Percentiles rank a stretch among this genome's conserved stretches.
These are phyloP conservation scores for Drosophila engyochracea DNA, from an alignment of 2,888 invertebrate genomes.

Conservation along the genomic window DNA sequence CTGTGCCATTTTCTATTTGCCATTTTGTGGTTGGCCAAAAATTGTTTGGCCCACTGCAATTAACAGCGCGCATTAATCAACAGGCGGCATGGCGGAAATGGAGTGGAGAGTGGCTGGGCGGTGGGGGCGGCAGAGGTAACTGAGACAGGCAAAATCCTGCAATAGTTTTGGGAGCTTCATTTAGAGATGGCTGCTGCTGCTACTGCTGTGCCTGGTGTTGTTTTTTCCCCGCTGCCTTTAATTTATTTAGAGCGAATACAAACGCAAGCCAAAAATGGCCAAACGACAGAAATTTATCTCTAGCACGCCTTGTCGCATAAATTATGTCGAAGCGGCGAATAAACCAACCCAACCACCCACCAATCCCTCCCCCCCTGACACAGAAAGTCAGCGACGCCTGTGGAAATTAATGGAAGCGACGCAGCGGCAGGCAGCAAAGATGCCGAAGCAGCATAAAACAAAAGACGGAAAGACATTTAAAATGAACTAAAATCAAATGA, in stretches of 20 bases:
- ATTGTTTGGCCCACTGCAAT: conserved; percentile 56
- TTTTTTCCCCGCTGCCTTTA: conserved; percentile 54
- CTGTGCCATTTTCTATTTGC: conserved; percentile 27
- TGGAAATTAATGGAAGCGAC: conserved; percentile 73
- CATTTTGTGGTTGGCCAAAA: conserved; percentile 29
- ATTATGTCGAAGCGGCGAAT: conserved; percentile 65
- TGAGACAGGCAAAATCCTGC: background rate
- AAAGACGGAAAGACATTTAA: conserved; percentile 77
- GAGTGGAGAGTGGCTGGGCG: background rate
- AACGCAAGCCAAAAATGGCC: conserved; percentile 77
- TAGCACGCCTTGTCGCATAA: conserved; percentile 78
- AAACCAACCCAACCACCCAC: background rate
- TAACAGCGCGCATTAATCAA: conserved; percentile 76
- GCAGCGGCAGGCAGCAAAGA: conserved; percentile 60
- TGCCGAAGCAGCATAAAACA: conserved; percentile 69
- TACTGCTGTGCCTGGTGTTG: background rate
- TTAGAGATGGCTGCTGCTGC: background rate
- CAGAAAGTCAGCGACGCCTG: conserved; percentile 34
- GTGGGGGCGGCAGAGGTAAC: background rate
- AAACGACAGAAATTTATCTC: conserved; percentile 78
- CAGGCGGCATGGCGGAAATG: conserved; percentile 53
- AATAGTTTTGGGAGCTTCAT: conserved; percentile 47
- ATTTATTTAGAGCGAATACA: conserved; percentile 79
- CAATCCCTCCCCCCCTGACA: conserved; percentile 7
- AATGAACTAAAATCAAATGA: conserved; percentile 81